Evolutionary conservation across 2,888 invertebrate species (phyloP).

Genomic region (Oxycera nigricornis): DNA sequence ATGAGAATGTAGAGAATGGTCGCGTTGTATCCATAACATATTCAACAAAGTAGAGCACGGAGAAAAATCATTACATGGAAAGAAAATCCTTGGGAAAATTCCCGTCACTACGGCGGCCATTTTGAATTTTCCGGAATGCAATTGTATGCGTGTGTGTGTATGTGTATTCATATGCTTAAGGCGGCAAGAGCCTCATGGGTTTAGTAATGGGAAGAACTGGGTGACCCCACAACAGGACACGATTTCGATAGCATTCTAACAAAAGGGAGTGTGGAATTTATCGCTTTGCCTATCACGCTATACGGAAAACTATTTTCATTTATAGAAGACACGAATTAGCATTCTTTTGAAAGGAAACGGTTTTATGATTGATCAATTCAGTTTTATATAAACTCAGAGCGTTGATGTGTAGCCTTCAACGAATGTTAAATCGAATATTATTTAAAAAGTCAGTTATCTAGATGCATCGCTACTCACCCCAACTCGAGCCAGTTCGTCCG

Average conservation of each 20-base stretch:
- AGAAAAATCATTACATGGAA: conserved; percentile 43
- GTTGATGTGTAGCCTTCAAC: no score
- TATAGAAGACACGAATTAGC: no score
- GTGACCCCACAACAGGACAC: not conserved
- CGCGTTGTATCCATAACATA: conserved; percentile 8
- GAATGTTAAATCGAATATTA: no score
- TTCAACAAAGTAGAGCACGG: not conserved
- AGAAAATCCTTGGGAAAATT: conserved; percentile 46
- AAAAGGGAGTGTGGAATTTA: not conserved
- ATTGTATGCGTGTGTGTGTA: conserved; percentile 21
- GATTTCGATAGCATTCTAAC: not conserved
- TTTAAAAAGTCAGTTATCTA: not conserved
- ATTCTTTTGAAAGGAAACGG: no score
- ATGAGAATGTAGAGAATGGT: not conserved
- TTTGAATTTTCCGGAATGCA: conserved; percentile 40
- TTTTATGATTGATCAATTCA: no score
- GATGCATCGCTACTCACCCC: conserved; percentile 77
- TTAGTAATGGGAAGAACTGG: not conserved
- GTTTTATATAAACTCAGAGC: no score
- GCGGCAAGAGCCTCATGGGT: not conserved
- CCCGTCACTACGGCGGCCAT: conserved; percentile 42
- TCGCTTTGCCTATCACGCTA: not conserved
- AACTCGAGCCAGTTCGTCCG: conserved; percentile 90
- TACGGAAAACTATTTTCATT: not conserved
- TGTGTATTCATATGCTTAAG: conserved; percentile 4